Conservation (phyloP, 2,113 vertebrate species). For the Deroptyus accipitrinus region DNA sequence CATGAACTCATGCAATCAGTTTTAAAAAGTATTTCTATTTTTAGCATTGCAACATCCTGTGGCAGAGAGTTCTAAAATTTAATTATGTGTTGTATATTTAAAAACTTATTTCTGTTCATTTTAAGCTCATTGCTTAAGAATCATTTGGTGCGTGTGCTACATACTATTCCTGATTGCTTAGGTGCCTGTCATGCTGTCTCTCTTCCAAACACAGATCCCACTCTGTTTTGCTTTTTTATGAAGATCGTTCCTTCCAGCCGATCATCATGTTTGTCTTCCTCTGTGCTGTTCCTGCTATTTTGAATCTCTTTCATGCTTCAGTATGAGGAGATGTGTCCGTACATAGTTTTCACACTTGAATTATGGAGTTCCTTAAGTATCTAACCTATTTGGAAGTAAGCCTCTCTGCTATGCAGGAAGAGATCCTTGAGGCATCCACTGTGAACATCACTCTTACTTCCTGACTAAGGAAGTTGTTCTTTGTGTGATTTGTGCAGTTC, state of each 20-base stretch:
- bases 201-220: neutral
- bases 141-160: neutral
- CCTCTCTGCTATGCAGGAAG: neutral
- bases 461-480: neutral
- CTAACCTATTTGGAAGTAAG: neutral
- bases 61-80: neutral
- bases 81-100: neutral
- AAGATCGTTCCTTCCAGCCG: neutral
- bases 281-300: neutral
- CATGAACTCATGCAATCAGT: neutral
- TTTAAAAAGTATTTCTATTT: neutral
- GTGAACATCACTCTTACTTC: neutral
- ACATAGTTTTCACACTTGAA: neutral
- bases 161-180: accelerated
- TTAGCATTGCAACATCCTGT: neutral
- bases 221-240: neutral
- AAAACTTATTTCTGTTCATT: neutral
- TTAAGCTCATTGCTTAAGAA: neutral
- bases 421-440: neutral
- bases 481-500: neutral
- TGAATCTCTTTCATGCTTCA: neutral
- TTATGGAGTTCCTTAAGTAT: neutral
- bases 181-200: neutral
- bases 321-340: neutral
- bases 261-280: neutral